Base-by-base conservation (phyloP, 2,113 vertebrate genomes). In the Lepus europaeus region DNA sequence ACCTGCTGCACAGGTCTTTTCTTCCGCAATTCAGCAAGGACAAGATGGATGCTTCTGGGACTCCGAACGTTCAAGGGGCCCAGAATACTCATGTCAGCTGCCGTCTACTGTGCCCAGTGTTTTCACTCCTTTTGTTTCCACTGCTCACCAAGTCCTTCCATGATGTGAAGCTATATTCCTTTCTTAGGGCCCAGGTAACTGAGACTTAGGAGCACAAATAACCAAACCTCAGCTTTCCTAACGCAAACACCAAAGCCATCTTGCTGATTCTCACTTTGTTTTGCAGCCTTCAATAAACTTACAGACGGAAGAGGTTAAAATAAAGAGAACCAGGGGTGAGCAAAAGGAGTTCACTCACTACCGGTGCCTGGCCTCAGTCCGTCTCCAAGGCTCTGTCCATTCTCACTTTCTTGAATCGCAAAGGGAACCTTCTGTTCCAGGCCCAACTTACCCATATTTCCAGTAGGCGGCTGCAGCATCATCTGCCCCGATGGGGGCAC, bases 401-500 rank as follows among this genome's bases (percentile, higher is more conserved):
- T 87, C 94, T 1, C 33, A 10, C 13, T 25, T 96, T 97, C 96
- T 84, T 56, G 3, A 3, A 83, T 13, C 31, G 39, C 95, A 14
- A 79, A 92, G 79, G 89, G 97, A 51, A 96, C 93, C 7, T 97
- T 98, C 2, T 96, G 92, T 79, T 96, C 97, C 33, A 94, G 96
- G 10, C 84, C 17, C 0, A 2, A 97, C 96, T 96, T 97, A 98
- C 98, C 98, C 0, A 68, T 76, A 53, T 81, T 96, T 91, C 92
- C 97, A 61, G 95, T 83, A 3, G 97, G 80, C 0, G 98, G 97
- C 95, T 99, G 99, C 74, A 99, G 94, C 82, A 98, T 88, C 17
- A 98, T 90, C 33, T 98, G 99, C 27, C 96, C 96, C 0, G 63
- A 96, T 0, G 19, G 0, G 22, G 98, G 98, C 0, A 98, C 98